These are phyloP conservation scores for Scolopax mira DNA, from an alignment of 2,113 vertebrate genomes.

Conservation along the genomic window DNA sequence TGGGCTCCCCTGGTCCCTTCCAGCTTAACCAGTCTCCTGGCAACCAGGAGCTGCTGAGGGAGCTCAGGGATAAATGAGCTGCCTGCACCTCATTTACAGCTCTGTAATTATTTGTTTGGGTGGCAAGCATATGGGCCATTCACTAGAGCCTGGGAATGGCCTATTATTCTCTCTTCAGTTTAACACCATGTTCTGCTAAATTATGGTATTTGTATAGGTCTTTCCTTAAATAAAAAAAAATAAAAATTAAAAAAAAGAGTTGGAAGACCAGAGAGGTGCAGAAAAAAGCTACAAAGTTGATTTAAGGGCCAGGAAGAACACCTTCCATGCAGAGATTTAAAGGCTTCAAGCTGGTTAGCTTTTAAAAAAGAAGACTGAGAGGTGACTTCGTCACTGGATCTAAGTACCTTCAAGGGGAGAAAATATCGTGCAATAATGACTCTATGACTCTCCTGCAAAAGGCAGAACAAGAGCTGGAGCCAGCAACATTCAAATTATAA, in stretches of 20 bases:
- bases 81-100: neutral
- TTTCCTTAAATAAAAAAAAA: neutral
- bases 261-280: neutral
- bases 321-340: slow-evolving; percentile 12
- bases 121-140: neutral
- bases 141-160: neutral
- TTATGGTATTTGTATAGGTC: neutral
- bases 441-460: neutral
- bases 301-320: slow-evolving; percentile 14
- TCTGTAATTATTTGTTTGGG: slow-evolving; percentile 4
- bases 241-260: neutral
- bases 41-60: neutral
- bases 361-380: slow-evolving; percentile 6
- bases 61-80: neutral
- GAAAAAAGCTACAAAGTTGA: neutral
- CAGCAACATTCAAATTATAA: slow-evolving; percentile 5
- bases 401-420: neutral
- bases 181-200: neutral
- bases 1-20: neutral
- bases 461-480: slow-evolving; percentile 9
- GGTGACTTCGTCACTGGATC: neutral
- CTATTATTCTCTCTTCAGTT: neutral
- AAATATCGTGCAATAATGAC: neutral
- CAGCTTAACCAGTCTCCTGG: neutral
- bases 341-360: slow-evolving; percentile 8